These are phyloP conservation scores for Choloepus didactylus DNA, from an alignment of 2,797 vertebrate species.

Conservation along the genomic window DNA sequence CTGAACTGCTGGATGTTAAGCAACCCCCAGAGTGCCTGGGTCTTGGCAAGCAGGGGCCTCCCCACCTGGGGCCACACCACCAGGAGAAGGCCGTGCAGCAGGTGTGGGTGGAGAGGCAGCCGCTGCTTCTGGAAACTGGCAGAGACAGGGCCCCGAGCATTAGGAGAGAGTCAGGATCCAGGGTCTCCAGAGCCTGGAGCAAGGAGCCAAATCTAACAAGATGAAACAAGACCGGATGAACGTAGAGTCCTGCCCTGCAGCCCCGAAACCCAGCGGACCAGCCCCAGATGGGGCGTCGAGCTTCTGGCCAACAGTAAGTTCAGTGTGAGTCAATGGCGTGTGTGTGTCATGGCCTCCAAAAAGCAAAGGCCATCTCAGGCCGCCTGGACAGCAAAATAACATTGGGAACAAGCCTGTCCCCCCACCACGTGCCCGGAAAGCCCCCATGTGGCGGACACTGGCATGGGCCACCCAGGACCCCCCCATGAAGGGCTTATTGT, in stretches of 20 bases:
- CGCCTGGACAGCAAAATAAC: not conserved
- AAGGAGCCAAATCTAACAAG: constrained; percentile 48
- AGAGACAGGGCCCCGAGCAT: not conserved
- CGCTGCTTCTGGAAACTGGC: not conserved
- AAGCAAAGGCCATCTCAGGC: not conserved
- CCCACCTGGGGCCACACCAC: not conserved
- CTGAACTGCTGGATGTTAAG: not conserved
- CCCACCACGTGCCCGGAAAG: not conserved
- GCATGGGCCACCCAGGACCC: not conserved
- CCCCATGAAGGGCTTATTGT: not conserved
- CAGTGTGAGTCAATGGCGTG: not conserved
- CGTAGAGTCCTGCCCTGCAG: not conserved
- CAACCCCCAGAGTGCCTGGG: not conserved
- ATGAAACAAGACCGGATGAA: not conserved
- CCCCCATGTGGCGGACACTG: not conserved
- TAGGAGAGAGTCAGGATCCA: not conserved
- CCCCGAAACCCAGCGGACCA: not conserved
- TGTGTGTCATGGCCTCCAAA: not conserved
- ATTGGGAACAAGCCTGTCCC: not conserved
- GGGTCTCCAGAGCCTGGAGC: not conserved
- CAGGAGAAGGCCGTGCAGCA: not conserved
- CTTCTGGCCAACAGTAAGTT: constrained; percentile 51
- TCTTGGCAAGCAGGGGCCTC: not conserved
- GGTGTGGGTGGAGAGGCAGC: not conserved
- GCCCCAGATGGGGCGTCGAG: not conserved